Evolutionary conservation across 2,113 vertebrate genomes (phyloP).

Genomic region (Syngnathus typhle): DNA sequence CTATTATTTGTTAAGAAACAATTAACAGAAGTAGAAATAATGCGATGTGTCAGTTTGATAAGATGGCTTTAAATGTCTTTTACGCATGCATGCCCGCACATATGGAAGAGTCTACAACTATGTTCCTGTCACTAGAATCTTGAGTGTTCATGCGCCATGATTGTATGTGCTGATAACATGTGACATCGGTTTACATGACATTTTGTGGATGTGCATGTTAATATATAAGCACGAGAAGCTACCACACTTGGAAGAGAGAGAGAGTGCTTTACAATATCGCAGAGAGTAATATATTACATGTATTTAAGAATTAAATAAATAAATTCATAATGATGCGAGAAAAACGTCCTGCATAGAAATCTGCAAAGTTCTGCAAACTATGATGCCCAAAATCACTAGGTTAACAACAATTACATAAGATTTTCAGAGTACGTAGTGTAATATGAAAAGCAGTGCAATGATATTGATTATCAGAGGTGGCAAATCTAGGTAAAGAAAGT

Average conservation of each 20-base stretch:
- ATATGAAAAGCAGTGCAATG: background rate
- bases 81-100: constrained; percentile 22
- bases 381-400: background rate
- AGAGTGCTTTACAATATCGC: no score
- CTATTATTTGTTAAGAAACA: background rate
- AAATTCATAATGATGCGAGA: no score
- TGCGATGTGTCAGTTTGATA: constrained; percentile 14
- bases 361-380: background rate
- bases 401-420: background rate
- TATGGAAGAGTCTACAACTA: background rate
- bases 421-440: background rate
- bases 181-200: constrained; percentile 25
- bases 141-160: constrained; percentile 13
- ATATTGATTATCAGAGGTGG: no score
- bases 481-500: no score
- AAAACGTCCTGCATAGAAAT: background rate
- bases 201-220: background rate
- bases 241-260: background rate
- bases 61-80: constrained; percentile 33
- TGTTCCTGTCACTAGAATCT: constrained; percentile 2
- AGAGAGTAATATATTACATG: background rate
- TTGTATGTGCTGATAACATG: constrained; percentile 28
- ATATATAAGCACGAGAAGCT: background rate
- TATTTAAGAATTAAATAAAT: no score
- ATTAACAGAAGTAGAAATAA: background rate